Conservation (phyloP, 2,113 vertebrate genomes). For the Gorsachius goisagi region DNA sequence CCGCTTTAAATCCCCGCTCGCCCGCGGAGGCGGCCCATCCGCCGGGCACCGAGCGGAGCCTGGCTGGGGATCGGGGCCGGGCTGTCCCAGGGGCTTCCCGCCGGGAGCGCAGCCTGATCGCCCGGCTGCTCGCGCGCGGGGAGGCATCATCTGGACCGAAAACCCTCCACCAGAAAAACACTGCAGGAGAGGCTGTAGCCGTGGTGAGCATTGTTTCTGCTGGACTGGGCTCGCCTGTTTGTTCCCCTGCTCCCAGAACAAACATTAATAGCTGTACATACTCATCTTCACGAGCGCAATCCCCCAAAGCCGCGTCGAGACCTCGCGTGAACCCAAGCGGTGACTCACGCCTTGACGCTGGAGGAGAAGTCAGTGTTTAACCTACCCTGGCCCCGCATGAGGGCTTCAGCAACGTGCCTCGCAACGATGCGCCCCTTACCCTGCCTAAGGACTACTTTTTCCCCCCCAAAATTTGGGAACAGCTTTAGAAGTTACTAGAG, state of each 20-base stretch:
- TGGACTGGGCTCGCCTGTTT: background rate
- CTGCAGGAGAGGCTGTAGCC: background rate
- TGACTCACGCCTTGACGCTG: background rate
- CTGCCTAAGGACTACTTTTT: accelerated
- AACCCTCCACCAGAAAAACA: background rate
- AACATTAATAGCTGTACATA: background rate
- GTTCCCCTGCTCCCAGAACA: background rate
- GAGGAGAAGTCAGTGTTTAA: background rate
- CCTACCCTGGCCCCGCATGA: background rate
- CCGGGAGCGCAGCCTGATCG: background rate
- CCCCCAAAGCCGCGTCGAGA: background rate
- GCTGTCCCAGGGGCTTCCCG: background rate
- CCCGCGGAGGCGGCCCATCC: accelerated
- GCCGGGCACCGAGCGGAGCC: background rate
- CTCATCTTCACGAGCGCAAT: background rate
- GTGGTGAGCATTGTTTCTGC: background rate
- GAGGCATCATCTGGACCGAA: background rate
- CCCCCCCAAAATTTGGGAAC: accelerated
- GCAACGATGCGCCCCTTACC: accelerated
- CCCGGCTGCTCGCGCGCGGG: background rate
- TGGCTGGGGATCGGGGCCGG: accelerated
- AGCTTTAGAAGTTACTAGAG: background rate
- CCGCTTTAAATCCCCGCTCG: background rate
- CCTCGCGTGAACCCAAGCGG: background rate
- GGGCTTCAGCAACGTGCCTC: background rate